These are phyloP conservation scores for Ammodytes marinus DNA, from an alignment of 2,113 vertebrate species.

Conservation along the genomic window DNA sequence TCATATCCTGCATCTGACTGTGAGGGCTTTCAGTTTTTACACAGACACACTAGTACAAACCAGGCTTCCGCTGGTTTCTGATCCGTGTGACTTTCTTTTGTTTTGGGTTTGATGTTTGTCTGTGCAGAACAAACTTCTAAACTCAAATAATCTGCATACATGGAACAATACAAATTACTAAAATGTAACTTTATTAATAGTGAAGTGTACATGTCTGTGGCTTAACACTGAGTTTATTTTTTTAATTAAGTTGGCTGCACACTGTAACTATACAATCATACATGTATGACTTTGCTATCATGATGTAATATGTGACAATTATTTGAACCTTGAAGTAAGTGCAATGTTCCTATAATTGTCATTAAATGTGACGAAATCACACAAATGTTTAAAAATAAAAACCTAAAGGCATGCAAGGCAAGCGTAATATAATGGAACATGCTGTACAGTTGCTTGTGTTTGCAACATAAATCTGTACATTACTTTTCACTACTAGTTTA, in stretches of 20 bases:
- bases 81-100: not conserved
- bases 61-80: not conserved
- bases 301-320: not conserved
- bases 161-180: not conserved
- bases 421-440: too few relatives aligned
- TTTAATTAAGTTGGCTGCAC: not conserved
- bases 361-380: not conserved
- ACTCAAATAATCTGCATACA: not conserved
- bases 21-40: not conserved
- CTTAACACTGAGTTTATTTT: not conserved
- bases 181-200: conserved; percentile 17
- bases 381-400: conserved; percentile 3
- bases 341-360: not conserved
- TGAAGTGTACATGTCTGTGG: not conserved
- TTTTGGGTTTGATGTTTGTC: too few relatives aligned
- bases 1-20: not conserved
- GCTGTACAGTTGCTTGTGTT: too few relatives aligned
- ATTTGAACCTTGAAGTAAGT: not conserved
- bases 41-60: not conserved
- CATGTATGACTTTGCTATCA: not conserved
- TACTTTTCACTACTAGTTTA: not conserved
- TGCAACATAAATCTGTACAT: too few relatives aligned
- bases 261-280: not conserved
- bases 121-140: not conserved
- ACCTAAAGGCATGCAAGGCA: not conserved